Percentiles rank a stretch among this genome's conserved stretches.
Evolutionary conservation across 2,888 invertebrate species (phyloP).

Genomic region (Seira musarum): DNA sequence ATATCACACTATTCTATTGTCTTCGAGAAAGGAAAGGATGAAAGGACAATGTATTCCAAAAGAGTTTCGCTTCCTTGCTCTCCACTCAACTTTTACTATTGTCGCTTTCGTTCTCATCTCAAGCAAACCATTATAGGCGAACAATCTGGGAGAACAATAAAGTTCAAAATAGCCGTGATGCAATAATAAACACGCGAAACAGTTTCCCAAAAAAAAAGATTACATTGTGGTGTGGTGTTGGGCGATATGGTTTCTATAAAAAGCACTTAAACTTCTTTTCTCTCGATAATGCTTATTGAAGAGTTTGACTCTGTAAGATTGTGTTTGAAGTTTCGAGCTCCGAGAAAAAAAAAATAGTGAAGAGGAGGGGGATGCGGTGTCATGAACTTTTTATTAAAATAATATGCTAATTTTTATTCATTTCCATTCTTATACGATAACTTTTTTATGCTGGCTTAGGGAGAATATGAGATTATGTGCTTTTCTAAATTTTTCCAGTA

Average conservation of each 20-base stretch:
- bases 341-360: background rate
- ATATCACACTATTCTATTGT: background rate
- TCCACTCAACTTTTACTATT: conserved; percentile 16
- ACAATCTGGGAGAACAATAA: conserved; percentile 22
- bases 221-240: background rate
- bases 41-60: conserved; percentile 3
- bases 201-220: background rate
- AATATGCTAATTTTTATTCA: conserved; percentile 50
- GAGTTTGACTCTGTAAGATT: background rate
- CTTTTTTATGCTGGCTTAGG: conserved; percentile 3
- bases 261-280: background rate
- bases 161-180: conserved; percentile 22
- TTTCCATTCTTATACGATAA: conserved; percentile 9
- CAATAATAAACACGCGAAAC: conserved; percentile 17
- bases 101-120: background rate
- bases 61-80: background rate
- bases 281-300: background rate
- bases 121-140: background rate
- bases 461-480: background rate
- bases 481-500: conserved; percentile 46
- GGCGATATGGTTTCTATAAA: background rate
- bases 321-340: background rate
- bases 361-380: conserved; percentile 33
- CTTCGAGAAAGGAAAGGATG: background rate
- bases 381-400: conserved; percentile 55